Percentiles rank a stretch among this genome's conserved stretches.
phyloP scores from a whole-genome alignment of 2,888 invertebrate species.

The Drosophila borborema region DNA sequence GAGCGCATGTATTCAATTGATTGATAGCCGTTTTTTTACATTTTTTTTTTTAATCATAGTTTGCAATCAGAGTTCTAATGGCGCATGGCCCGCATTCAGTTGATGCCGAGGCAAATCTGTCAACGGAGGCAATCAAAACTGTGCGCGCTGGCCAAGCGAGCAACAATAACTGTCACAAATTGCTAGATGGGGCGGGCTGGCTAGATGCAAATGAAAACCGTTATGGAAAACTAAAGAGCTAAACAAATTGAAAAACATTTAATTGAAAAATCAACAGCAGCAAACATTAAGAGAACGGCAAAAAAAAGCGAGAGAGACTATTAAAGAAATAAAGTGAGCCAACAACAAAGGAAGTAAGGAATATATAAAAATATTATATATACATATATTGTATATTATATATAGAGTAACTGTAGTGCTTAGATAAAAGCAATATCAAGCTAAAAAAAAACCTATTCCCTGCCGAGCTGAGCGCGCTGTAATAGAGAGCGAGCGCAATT shows the following conservation, averaged over 20 bases:
- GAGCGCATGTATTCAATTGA: conserved; percentile 14
- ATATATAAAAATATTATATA: conserved; percentile 16
- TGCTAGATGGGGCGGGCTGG: conserved; percentile 41
- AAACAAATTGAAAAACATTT: conserved; percentile 60
- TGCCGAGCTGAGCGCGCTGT: conserved; percentile 9
- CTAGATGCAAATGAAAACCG: conserved; percentile 49
- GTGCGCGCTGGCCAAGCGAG: conserved; percentile 27
- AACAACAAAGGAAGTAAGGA: conserved; percentile 43
- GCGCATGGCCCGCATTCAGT: conserved; percentile 26
- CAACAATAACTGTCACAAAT: conserved; percentile 75
- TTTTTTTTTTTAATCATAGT: conserved; percentile 49
- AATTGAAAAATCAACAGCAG: conserved; percentile 70
- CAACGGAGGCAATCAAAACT: conserved; percentile 73
- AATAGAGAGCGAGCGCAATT: conserved; percentile 31
- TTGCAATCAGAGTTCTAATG: conserved; percentile 48
- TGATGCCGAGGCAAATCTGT: conserved; percentile 50
- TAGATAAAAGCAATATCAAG: not conserved
- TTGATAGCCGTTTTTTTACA: conserved; percentile 47
- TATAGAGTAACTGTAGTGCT: not conserved
- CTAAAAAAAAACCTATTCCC: conserved; percentile 49
- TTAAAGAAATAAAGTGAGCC: conserved; percentile 39
- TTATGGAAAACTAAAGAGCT: conserved; percentile 61
- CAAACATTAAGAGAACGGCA: conserved; percentile 45
- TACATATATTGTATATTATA: not conserved
- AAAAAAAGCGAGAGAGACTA: conserved; percentile 37